These are phyloP conservation scores for Lepidiolamprologus cunningtoni DNA, from an alignment of 2,113 vertebrate species.

Conservation along the genomic window DNA sequence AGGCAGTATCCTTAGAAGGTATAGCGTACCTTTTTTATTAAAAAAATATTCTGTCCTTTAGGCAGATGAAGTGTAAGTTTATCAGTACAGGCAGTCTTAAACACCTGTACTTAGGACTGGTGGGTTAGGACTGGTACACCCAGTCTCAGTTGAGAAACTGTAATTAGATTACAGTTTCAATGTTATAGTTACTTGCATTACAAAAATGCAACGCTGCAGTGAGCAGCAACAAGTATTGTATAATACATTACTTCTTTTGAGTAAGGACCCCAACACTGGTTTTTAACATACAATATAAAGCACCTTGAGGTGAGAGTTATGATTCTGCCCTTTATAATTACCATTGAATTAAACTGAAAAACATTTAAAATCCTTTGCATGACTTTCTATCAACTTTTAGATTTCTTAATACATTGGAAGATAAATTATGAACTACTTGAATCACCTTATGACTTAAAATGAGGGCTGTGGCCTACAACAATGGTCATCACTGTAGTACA, in stretches of 20 bases:
- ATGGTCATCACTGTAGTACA: neutral
- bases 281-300: neutral
- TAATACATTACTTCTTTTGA: neutral
- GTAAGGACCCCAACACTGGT: neutral
- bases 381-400: neutral
- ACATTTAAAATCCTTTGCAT: neutral
- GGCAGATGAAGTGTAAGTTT: neutral
- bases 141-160: neutral
- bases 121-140: neutral
- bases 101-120: neutral
- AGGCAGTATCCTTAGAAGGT: neutral
- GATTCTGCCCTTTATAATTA: neutral
- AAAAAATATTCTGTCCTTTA: neutral
- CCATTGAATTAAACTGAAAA: neutral
- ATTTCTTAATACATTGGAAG: neutral
- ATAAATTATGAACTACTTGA: neutral
- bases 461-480: neutral
- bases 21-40: neutral
- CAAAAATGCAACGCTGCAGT: neutral
- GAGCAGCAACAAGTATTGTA: neutral
- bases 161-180: neutral
- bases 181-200: neutral
- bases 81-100: neutral
- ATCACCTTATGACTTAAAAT: neutral
- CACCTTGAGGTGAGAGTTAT: neutral